A percentile compares a stretch with the other conserved stretches of the same genome.
These are phyloP conservation scores for Lineus longissimus DNA, from an alignment of 1,140 invertebrate species.

Conservation along the genomic window DNA sequence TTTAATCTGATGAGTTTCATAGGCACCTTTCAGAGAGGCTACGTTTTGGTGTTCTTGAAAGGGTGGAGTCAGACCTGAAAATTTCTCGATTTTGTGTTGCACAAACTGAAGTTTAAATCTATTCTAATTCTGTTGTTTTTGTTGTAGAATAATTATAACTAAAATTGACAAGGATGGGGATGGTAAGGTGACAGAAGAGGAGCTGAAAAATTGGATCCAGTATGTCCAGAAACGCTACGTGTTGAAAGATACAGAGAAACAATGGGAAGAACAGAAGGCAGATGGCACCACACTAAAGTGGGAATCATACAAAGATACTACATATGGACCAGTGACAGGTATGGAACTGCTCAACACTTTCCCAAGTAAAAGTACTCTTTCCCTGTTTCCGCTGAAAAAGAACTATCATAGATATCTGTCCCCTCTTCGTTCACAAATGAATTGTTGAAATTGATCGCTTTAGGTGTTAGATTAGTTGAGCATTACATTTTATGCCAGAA, in stretches of 20 bases:
- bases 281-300: conserved; percentile 71
- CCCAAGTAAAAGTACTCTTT: neutral
- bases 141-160: conserved; percentile 79
- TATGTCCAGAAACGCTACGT: conserved; percentile 90
- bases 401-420: neutral
- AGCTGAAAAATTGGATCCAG: conserved; percentile 93
- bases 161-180: conserved; percentile 89
- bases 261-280: conserved; percentile 85
- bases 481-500: too few relatives aligned
- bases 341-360: conserved; percentile 24
- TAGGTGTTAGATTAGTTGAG: too few relatives aligned
- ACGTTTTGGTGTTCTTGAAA: too few relatives aligned
- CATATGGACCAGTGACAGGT: conserved; percentile 84
- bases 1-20: too few relatives aligned
- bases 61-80: too few relatives aligned
- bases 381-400: conserved; percentile 10
- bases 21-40: too few relatives aligned
- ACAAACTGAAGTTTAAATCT: too few relatives aligned
- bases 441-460: too few relatives aligned
- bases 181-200: conserved; percentile 77
- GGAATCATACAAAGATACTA: conserved; percentile 75
- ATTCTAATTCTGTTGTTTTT: too few relatives aligned
- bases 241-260: conserved; percentile 82
- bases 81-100: too few relatives aligned
- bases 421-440: too few relatives aligned